Conservation (phyloP, 2,888 invertebrate species). For the Toxonevra muliebris region DNA sequence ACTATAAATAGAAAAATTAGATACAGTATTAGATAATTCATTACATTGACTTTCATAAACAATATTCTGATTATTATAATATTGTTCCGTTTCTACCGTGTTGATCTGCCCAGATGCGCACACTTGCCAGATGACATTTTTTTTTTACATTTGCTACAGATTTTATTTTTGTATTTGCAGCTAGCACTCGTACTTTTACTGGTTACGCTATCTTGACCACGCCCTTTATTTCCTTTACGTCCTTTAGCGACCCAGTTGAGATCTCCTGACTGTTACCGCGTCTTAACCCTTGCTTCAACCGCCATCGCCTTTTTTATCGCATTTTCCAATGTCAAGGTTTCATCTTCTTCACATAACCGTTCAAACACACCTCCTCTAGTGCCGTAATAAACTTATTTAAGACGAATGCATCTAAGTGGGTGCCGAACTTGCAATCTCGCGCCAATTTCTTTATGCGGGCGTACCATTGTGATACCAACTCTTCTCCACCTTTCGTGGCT, state of each 20-base stretch:
- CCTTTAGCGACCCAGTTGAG: constrained; percentile 12
- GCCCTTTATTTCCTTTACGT: background rate
- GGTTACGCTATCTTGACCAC: background rate
- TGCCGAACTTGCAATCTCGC: constrained; percentile 20
- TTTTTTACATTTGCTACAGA: background rate
- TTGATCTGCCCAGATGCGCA: background rate
- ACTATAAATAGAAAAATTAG: constrained; percentile 13
- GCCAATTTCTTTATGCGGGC: constrained; percentile 21
- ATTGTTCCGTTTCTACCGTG: background rate
- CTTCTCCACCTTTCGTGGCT: background rate
- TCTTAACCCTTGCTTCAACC: constrained; percentile 13
- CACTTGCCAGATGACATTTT: constrained; percentile 1
- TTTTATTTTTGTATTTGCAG: constrained; percentile 10
- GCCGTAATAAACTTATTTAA: constrained; percentile 27
- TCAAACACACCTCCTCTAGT: background rate
- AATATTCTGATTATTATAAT: constrained; percentile 8
- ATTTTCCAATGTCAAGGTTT: constrained; percentile 5
- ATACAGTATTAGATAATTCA: constrained; percentile 7
- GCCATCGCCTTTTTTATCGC: constrained; percentile 24
- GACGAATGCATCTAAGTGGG: constrained; percentile 19
- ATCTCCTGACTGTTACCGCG: constrained; percentile 9
- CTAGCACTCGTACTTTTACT: background rate
- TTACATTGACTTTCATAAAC: too few relatives aligned
- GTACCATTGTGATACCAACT: constrained; percentile 3
- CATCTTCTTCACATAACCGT: constrained; percentile 22